Evolutionary conservation across 1,140 invertebrate genomes (phyloP).

Genomic region (Micrasema longulum): DNA sequence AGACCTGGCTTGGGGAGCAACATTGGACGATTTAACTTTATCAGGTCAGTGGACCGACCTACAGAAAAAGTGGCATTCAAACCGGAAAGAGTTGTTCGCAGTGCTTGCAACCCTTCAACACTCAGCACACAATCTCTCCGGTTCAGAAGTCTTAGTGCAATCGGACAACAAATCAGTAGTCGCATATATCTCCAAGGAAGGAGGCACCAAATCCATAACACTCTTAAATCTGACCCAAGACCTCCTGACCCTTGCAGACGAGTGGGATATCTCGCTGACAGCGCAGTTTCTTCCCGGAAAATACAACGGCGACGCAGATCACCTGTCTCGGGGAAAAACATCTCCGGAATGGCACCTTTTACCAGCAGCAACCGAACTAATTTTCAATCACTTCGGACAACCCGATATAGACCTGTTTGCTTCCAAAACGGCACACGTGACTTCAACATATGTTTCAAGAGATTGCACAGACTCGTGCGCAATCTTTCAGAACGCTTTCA

Average conservation of each 20-base stretch:
- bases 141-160: conserved; percentile 54
- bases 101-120: conserved; percentile 53
- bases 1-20: conserved; percentile 55
- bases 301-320: conserved; percentile 53
- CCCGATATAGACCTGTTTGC: conserved; percentile 59
- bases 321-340: conserved; percentile 50
- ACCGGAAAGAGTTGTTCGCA: conserved; percentile 58
- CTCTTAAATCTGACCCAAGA: conserved; percentile 56
- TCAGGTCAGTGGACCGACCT: conserved; percentile 44
- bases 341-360: conserved; percentile 56
- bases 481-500: conserved; percentile 30
- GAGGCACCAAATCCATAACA: conserved; percentile 56
- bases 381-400: conserved; percentile 56
- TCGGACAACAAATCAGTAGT: conserved; percentile 59
- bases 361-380: conserved; percentile 45
- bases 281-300: conserved; percentile 52
- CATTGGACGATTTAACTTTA: conserved; percentile 44
- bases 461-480: conserved; percentile 54
- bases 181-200: conserved; percentile 58
- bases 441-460: conserved; percentile 55
- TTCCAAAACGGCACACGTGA: conserved; percentile 56
- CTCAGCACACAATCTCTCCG: conserved; percentile 44
- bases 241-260: conserved; percentile 55
- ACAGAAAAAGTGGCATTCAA: conserved; percentile 56
- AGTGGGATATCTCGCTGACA: conserved; percentile 50